These are phyloP conservation scores for Pampusana beccarii DNA, from an alignment of 2,113 vertebrate species.

Conservation along the genomic window DNA sequence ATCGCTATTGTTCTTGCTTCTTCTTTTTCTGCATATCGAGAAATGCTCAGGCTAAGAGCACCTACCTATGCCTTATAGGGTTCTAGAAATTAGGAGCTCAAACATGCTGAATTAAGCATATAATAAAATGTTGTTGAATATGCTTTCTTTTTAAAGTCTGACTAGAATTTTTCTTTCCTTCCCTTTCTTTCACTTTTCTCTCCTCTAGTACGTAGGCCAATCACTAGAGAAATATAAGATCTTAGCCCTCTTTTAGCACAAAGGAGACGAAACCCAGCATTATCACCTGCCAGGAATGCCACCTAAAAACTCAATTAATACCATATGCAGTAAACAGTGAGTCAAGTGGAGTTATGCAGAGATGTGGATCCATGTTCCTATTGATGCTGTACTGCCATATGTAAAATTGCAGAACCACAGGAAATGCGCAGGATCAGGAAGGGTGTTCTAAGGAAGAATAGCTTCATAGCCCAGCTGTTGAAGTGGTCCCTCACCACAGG, in stretches of 20 bases:
- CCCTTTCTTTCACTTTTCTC: not conserved
- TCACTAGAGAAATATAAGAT: not conserved
- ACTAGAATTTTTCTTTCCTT: not conserved
- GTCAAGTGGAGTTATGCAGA: not conserved
- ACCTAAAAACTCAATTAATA: not conserved
- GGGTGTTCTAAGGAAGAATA: not conserved
- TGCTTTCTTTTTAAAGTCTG: not conserved
- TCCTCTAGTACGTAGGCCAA: not conserved
- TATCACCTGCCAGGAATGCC: not conserved
- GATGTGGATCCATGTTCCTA: not conserved
- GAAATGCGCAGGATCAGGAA: not conserved
- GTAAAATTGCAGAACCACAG: not conserved
- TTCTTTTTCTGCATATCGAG: not conserved
- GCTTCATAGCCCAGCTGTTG: not conserved
- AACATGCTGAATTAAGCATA: not conserved
- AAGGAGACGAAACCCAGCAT: not conserved
- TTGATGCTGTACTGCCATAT: not conserved
- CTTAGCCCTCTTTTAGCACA: not conserved
- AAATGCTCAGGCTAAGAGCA: not conserved
- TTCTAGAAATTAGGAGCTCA: not conserved
- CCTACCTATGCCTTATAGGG: not conserved
- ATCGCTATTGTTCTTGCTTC: not conserved
- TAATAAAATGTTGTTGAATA: not conserved
- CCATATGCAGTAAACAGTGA: not conserved
- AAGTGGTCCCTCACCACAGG: rapidly evolving